These are phyloP conservation scores for Copidosoma aretas DNA, from an alignment of 2,888 invertebrate genomes.

Conservation along the genomic window DNA sequence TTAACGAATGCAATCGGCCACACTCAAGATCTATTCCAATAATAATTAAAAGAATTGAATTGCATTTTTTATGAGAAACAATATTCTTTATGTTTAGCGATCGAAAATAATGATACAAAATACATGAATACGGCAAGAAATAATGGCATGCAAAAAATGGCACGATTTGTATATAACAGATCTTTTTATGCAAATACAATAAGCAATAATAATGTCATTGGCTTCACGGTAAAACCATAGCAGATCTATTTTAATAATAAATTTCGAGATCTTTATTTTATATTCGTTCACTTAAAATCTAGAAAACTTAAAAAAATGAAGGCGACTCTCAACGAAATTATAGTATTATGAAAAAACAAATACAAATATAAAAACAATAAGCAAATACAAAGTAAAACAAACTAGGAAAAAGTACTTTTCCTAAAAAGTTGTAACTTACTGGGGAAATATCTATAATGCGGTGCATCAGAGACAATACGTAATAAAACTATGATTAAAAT, in stretches of 20 bases:
- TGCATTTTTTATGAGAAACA: no score
- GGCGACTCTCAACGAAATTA: slow-evolving; percentile 53
- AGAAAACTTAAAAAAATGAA: slow-evolving; percentile 49
- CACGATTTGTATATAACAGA: slow-evolving; percentile 23
- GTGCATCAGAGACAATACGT: slow-evolving; percentile 23
- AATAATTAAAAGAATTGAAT: no score
- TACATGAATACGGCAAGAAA: slow-evolving; percentile 8
- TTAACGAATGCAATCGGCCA: no score
- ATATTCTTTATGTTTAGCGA: no score
- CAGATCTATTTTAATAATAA: not conserved
- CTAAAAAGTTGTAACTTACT: slow-evolving; percentile 17
- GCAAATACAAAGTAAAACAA: slow-evolving; percentile 35
- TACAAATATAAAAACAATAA: slow-evolving; percentile 51
- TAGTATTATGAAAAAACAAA: slow-evolving; percentile 52
- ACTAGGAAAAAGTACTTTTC: not conserved
- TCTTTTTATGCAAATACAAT: not conserved
- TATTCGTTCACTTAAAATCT: slow-evolving; percentile 37
- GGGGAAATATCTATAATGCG: slow-evolving; percentile 7
- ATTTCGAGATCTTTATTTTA: not conserved
- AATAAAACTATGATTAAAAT: slow-evolving; percentile 34
- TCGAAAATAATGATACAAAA: not conserved
- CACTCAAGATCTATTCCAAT: no score
- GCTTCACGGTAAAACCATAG: not conserved
- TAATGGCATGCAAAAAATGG: slow-evolving; percentile 26
- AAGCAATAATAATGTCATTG: not conserved